Evolutionary conservation across 1,140 invertebrate genomes (phyloP).

Genomic region (Phenacoccus solenopsis): DNA sequence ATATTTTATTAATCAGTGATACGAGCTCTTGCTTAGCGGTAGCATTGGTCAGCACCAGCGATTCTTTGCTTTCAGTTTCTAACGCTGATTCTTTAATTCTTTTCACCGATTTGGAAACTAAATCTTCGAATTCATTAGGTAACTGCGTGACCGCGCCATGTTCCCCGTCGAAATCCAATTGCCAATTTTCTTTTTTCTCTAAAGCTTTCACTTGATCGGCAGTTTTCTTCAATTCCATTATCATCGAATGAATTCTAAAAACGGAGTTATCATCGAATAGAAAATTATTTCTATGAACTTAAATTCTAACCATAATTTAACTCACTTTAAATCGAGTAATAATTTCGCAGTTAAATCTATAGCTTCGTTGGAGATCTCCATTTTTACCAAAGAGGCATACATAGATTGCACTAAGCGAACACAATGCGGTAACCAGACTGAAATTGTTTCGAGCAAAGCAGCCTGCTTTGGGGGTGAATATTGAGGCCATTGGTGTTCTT

Average conservation of each 20-base stretch:
- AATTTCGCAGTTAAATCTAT: slow-evolving; percentile 69
- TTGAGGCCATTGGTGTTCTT: slow-evolving; percentile 32
- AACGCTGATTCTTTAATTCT: slow-evolving; percentile 75
- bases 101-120: slow-evolving; percentile 69
- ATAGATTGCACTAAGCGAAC: slow-evolving; percentile 54
- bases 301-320: background rate
- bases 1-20: slow-evolving; percentile 53
- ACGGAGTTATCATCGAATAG: slow-evolving; percentile 15
- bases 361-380: slow-evolving; percentile 68
- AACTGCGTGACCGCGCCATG: slow-evolving; percentile 70
- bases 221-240: slow-evolving; percentile 70
- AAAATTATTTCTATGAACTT: background rate
- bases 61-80: slow-evolving; percentile 53
- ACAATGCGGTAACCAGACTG: slow-evolving; percentile 65
- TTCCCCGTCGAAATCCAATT: slow-evolving; percentile 65
- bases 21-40: slow-evolving; percentile 51
- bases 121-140: slow-evolving; percentile 72
- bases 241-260: slow-evolving; percentile 66
- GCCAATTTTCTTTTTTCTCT: slow-evolving; percentile 72
- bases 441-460: slow-evolving; percentile 31
- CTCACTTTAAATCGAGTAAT: slow-evolving; percentile 64
- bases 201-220: slow-evolving; percentile 65
- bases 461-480: slow-evolving; percentile 22
- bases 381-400: slow-evolving; percentile 51
- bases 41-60: slow-evolving; percentile 47